Conservation (phyloP, 2,888 invertebrate species). For the Drosophila birchii region DNA sequence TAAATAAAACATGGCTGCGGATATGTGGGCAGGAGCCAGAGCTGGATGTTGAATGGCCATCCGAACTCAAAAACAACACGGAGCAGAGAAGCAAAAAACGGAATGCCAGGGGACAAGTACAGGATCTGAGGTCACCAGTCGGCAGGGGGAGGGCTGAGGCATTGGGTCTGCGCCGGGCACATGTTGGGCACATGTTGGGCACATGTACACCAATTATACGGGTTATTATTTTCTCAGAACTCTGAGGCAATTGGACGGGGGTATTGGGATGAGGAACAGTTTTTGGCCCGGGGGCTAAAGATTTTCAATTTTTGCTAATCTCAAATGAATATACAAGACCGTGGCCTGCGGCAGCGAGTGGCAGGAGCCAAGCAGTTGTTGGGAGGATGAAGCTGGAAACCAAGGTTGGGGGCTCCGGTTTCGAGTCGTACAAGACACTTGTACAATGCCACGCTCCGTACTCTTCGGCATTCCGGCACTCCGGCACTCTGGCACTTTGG, state of each 20-base stretch:
- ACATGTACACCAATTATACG: conserved; percentile 75
- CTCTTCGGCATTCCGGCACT: conserved; percentile 5
- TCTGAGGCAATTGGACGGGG: background rate
- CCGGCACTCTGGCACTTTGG: conserved; percentile 7
- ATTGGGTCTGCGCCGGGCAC: conserved; percentile 35
- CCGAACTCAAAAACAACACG: conserved; percentile 37
- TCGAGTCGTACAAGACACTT: conserved; percentile 30
- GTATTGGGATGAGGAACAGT: conserved; percentile 40
- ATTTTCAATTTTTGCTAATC: conserved; percentile 82
- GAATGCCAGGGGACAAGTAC: conserved; percentile 43
- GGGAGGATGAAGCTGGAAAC: conserved; percentile 14
- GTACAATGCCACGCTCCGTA: background rate
- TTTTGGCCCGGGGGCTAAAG: conserved; percentile 59
- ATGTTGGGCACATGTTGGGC: conserved; percentile 64
- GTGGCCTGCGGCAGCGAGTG: conserved; percentile 55
- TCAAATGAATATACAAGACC: conserved; percentile 77
- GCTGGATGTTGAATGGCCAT: conserved; percentile 21
- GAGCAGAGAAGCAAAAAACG: conserved; percentile 20
- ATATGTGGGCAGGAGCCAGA: conserved; percentile 45
- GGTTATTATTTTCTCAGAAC: conserved; percentile 66
- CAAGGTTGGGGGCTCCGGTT: background rate
- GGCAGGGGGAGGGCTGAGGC: conserved; percentile 8
- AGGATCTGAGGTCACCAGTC: conserved; percentile 22
- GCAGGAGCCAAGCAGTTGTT: conserved; percentile 53
- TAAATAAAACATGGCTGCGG: conserved; percentile 71